Evolutionary conservation across 1,140 invertebrate genomes (phyloP).

Genomic region (Cherax destructor): DNA sequence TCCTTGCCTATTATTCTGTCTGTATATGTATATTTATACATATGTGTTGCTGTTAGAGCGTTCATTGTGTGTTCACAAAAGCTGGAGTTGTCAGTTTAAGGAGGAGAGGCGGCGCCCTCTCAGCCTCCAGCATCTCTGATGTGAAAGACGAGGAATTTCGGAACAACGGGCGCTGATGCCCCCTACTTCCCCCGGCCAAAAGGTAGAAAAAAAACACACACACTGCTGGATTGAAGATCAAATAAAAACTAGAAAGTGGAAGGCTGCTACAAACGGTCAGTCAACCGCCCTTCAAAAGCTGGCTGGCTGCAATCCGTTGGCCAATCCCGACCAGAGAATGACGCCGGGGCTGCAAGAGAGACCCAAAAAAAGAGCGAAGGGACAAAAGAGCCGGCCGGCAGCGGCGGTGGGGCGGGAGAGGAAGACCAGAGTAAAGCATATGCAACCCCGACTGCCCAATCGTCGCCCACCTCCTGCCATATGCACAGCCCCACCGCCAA

Average conservation of each 20-base stretch:
- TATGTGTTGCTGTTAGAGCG: no score
- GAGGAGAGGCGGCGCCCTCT: no score
- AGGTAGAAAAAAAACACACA: not conserved
- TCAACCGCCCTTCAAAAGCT: slow-evolving; percentile 26
- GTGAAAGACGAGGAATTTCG: slow-evolving; percentile 3
- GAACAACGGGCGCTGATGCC: not conserved
- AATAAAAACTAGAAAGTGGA: slow-evolving; percentile 33
- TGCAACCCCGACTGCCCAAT: slow-evolving; percentile 25
- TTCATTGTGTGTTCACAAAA: no score
- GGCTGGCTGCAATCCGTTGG: slow-evolving; percentile 42
- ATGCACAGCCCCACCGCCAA: slow-evolving; percentile 15
- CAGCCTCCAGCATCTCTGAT: not conserved
- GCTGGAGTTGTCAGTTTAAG: no score
- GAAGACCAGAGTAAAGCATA: not conserved
- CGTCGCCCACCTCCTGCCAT: slow-evolving; percentile 1
- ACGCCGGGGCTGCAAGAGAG: slow-evolving; percentile 24
- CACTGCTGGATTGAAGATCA: not conserved
- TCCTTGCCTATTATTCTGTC: no score
- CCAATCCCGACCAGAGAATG: slow-evolving; percentile 39
- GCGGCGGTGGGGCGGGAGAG: no score
- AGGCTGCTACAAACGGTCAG: slow-evolving; percentile 44
- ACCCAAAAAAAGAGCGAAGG: slow-evolving; percentile 11
- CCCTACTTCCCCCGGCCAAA: not conserved
- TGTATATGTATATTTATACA: no score
- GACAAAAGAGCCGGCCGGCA: not conserved